Evolutionary conservation across 2,888 invertebrate genomes (phyloP), one percentile per base, ranked within the genome.

Genomic region (Epistrophe eligans): DNA sequence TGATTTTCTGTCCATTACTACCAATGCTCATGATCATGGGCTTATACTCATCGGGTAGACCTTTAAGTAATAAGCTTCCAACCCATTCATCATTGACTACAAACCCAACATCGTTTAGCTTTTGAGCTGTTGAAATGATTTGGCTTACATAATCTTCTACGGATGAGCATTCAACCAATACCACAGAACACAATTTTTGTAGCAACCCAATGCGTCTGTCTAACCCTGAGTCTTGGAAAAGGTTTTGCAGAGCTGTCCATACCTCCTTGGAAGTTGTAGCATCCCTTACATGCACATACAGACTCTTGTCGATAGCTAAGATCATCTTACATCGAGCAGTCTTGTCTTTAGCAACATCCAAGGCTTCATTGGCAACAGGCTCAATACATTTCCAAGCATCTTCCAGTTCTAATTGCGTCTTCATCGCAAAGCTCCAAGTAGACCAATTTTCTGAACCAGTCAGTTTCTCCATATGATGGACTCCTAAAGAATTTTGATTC

Each of bases 141-240:
- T 60, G 58, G 6, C 35, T 38, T 0, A 57, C 58, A 38, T 35
- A 58, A 58, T 38, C 35, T 58, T 58, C 58, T 35, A 38, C 38
- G 1, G 19, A 60, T 11, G 32, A 32, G 9, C 32, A 57, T 8
- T 32, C 57, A 6, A n/a, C 32, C 0, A 57, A 9, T 4, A 55
- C 55, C 45, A 66, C 57, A 40, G 64, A 64, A 28, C 64, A 64
- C 4, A 64, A 4, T 45, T 64, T 64, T 35, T 67, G 67, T 6
- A 79, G 43, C 4, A 81, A 55, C 4, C 81, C 76, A 52, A 81
- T 50, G 13, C 70, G 60, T 10, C 70, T 55, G 40, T 66, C 67
- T 8, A 35, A 35, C 1, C 35, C 82, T 13, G 72, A 72, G 77
- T 82, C 71, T 64, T 66, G 45, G 11, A 40, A 66, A 28, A 66